Evolutionary conservation across 2,888 invertebrate species (phyloP), one percentile per base, ranked within the genome.

Genomic region (Acleris sparsana): DNA sequence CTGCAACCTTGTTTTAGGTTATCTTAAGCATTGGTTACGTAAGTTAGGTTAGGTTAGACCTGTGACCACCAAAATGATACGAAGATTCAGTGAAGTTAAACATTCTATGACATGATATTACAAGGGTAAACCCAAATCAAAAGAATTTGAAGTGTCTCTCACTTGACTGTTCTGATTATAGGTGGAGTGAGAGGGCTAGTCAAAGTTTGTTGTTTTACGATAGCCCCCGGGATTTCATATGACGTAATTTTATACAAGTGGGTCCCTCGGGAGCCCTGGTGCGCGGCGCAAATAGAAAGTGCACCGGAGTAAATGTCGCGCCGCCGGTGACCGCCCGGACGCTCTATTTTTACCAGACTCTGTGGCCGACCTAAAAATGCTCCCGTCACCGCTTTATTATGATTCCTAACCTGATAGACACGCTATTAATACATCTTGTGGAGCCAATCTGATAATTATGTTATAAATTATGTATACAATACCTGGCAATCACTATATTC

Each of bases 281-380:
- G 75, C 71, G 70, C 73, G 74, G 85, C 84, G 75, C 75, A 89
- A 90, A 90, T 89, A 89, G 89, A 87, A 85, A 86, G 82, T 88
- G 89, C 88, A 89, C 79, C 78, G 80, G 75, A 87, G 80, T 84
- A 89, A 89, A 90, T 88, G 89, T 88, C 88, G 84, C 82, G 61
- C 56, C 82, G 61, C 56, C 65, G 63, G 69, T 64, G 64, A 64
- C 64, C 64, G 64, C 59, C 64, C 64, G 51, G 64, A 46, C 68
- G 56, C 33, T 61, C 61, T 68, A 68, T 68, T 64, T 68, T 57
- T 68, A 55, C 39, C 44, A 49, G 51, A 49, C 44, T 46, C 53
- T 48, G 63, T 53, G 58, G 52, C 48, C 63, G 58, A 64, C 64
- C 53, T 59, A 59, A 64, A 64, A 64, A 64, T 59, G 53, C 46